Evolutionary conservation across 2,113 vertebrate species (phyloP).

Genomic region (Craseonycteris thonglongyai): DNA sequence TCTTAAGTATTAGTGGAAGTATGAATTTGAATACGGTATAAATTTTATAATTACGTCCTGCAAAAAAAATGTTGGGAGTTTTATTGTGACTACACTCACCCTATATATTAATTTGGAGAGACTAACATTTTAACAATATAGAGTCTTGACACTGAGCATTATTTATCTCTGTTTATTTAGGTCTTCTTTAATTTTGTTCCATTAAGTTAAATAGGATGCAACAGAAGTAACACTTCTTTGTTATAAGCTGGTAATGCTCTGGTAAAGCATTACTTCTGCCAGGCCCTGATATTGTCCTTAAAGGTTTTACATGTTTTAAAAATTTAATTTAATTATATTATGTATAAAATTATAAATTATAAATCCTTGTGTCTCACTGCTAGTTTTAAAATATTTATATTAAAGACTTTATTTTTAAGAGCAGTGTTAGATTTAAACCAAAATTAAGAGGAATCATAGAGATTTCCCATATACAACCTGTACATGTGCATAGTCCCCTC

Average conservation of each 20-base stretch:
- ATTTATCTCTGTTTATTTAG: too few species aligned
- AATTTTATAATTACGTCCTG: neutral
- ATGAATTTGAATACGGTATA: neutral
- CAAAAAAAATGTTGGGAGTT: neutral
- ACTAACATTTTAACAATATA: neutral
- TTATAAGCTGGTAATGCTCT: too few species aligned
- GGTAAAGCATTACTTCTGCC: too few species aligned
- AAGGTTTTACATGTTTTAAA: neutral
- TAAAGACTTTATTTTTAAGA: neutral
- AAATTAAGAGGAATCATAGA: too few species aligned
- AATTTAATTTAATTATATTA: neutral
- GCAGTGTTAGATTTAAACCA: neutral
- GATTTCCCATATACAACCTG: neutral
- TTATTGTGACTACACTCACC: neutral
- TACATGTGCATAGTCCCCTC: neutral
- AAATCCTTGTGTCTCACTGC: neutral
- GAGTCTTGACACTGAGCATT: too few species aligned
- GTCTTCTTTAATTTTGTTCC: neutral
- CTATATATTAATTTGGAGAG: neutral
- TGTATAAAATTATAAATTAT: neutral
- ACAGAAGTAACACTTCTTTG: too few species aligned
- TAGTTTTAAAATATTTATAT: neutral
- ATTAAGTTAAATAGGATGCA: neutral
- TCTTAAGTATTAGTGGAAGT: neutral
- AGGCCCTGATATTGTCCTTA: neutral